These are phyloP conservation scores for Gymnocypris eckloni DNA, from an alignment of 2,797 vertebrate species.

Conservation along the genomic window DNA sequence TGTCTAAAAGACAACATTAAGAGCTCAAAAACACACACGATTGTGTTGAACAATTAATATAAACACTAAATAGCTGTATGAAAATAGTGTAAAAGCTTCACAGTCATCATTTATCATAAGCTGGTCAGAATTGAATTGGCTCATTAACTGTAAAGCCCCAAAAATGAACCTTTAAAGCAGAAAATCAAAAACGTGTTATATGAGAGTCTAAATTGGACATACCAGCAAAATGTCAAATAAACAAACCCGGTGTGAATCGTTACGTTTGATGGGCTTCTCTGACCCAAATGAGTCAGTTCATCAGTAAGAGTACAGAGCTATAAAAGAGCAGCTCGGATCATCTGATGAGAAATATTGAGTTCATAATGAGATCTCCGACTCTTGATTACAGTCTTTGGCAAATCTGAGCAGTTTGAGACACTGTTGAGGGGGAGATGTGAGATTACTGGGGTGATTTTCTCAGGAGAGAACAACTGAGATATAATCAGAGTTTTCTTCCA, in stretches of 20 bases:
- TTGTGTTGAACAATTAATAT: background rate
- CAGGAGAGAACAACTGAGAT: background rate
- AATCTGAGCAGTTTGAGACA: background rate
- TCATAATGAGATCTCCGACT: background rate
- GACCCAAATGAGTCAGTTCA: background rate
- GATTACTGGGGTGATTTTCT: background rate
- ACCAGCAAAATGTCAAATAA: background rate
- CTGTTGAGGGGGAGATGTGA: background rate
- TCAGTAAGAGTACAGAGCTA: background rate
- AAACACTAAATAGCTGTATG: background rate
- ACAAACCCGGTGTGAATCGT: background rate
- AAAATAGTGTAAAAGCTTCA: background rate
- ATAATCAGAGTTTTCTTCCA: background rate
- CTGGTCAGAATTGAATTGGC: background rate
- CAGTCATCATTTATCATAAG: background rate
- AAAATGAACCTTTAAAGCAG: background rate
- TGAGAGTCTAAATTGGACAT: background rate
- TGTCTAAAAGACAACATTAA: background rate
- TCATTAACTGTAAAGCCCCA: background rate
- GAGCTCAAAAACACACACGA: background rate
- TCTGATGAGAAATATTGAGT: background rate
- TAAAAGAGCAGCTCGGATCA: background rate
- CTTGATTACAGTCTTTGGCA: background rate
- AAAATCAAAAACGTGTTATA: background rate
- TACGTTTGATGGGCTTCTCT: background rate